A percentile compares a stretch with the other conserved stretches of the same genome.
These are phyloP conservation scores for Glaucomys volans DNA, from an alignment of 2,113 vertebrate genomes.

Conservation along the genomic window DNA sequence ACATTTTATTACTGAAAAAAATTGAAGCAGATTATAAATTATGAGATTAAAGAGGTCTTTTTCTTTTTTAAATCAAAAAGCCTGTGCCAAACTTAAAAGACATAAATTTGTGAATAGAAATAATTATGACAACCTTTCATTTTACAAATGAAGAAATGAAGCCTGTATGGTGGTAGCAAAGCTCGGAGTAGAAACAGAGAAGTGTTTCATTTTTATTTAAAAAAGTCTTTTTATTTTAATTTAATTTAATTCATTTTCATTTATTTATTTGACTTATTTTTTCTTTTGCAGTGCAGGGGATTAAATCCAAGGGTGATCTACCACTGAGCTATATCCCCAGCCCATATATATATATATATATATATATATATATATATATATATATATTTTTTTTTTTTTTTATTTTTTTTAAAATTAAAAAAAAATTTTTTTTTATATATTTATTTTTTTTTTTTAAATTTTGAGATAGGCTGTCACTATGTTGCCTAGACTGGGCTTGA, in stretches of 20 bases:
- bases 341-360: no score
- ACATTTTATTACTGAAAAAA: not conserved
- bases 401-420: no score
- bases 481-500: not conserved
- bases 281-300: not conserved
- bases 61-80: not conserved
- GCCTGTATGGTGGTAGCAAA: not conserved
- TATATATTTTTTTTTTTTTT: no score
- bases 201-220: no score
- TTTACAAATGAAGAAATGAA: not conserved
- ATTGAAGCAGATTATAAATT: not conserved
- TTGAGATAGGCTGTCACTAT: not conserved
- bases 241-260: no score
- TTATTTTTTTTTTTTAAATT: not conserved
- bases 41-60: not conserved
- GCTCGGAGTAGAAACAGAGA: not conserved
- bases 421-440: no score
- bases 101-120: not conserved
- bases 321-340: not conserved
- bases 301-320: not conserved
- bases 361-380: no score
- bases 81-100: not conserved
- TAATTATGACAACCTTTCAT: not conserved
- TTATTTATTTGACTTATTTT: not conserved
- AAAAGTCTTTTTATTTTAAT: no score